Evolutionary conservation across 2,113 vertebrate species (phyloP), one percentile per base, ranked within the genome.

Genomic region (Pimephales promelas): DNA sequence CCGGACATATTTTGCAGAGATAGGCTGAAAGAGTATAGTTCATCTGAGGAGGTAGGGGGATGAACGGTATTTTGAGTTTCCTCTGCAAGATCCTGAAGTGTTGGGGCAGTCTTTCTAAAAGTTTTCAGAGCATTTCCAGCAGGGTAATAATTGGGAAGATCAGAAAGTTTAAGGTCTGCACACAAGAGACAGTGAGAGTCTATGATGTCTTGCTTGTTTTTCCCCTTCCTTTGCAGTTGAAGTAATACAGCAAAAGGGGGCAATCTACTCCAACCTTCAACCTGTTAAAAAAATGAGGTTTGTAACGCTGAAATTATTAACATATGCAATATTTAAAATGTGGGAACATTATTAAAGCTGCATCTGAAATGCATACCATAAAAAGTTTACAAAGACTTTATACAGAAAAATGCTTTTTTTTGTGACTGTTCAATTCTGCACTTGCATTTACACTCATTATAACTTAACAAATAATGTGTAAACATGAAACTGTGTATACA

Each of bases 251-350:
- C 92, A 13, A 90, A 86, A 13, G 94, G 92, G 68, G 91, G 87
- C 28, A 86, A 89, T 86, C 89, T 92, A 80, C 88, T 90, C 95
- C 97, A 96, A 36, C 95, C 94, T n/a, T 86, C 88, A 45, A 95
- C 93, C 96, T 96, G 92, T 77, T 79, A 85, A 83, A 87, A 31
- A 49, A 28, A 20, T 66, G 43, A 31, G 81, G 16, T 14, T 45
- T 5, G 26, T 62, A 24, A 45, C 22, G 43, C 11, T 74, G 43
- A 79, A 36, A 14, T 52, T 18, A 66, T 34, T 10, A 66, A 31
- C 28, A 2, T 61, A 76, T 26, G 4, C 10, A 75, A 36, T 13
- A 68, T 56, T 28, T 20, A 34, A 22, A 45, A 10, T n/a, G 45
- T 68, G 14, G 14, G 72, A 70, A 75, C 70, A 40, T 8, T n/a